Evolutionary conservation across 2,113 vertebrate species (phyloP).

Genomic region (Nycticryphes semicollaris): DNA sequence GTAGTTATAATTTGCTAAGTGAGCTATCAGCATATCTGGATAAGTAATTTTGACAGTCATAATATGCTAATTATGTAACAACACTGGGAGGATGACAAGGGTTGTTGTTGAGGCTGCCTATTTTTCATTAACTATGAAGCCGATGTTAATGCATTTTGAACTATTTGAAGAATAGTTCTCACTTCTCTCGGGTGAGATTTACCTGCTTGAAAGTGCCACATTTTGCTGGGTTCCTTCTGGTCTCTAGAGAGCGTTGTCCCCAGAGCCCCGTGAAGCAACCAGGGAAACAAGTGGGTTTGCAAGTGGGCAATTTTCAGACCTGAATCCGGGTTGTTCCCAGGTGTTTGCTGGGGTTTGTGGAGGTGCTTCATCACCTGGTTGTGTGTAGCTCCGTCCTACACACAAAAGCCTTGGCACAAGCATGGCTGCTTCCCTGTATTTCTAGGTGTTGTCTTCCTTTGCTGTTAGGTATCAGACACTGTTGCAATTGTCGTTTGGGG

Average conservation of each 20-base stretch:
- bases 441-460: not conserved
- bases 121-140: not conserved
- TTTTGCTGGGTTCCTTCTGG: not conserved
- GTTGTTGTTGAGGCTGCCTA: not conserved
- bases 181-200: not conserved
- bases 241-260: accelerated
- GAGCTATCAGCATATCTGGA: not conserved
- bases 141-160: not conserved
- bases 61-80: not conserved
- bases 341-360: not conserved
- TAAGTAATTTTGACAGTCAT: constrained; percentile 1
- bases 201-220: not conserved
- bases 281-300: not conserved
- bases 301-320: not conserved
- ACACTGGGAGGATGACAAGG: not conserved
- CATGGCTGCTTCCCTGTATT: not conserved
- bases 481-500: not conserved
- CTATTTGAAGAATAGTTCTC: not conserved
- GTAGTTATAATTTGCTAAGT: not conserved
- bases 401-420: not conserved
- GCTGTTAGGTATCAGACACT: not conserved
- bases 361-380: not conserved
- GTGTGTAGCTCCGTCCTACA: not conserved
- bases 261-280: not conserved
- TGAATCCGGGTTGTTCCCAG: not conserved